phyloP scores from a whole-genome alignment of 2,113 vertebrate genomes.

The Bostrychus sinensis region DNA sequence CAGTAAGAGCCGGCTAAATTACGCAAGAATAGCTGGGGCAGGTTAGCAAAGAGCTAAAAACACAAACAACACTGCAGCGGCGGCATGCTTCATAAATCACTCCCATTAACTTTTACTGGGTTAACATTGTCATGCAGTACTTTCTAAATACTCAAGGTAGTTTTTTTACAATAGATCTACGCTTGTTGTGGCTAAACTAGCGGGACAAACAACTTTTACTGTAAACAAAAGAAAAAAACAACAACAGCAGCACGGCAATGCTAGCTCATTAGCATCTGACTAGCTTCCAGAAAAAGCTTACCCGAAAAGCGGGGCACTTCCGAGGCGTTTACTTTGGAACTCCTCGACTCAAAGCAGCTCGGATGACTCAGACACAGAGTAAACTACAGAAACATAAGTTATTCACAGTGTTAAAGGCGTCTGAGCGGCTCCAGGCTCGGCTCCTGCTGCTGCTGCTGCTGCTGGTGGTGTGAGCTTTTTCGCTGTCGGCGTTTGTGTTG shows the following conservation, averaged over 20 bases:
- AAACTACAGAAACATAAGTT: neutral
- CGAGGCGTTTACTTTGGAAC: neutral
- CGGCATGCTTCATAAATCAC: neutral
- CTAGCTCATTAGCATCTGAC: constrained; percentile 46
- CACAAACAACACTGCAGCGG: constrained; percentile 43
- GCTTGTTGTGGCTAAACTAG: rapidly evolving
- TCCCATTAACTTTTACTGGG: no score
- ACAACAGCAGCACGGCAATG: constrained; percentile 54
- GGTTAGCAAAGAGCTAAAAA: constrained; percentile 59
- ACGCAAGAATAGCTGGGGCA: constrained; percentile 31
- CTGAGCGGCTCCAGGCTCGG: neutral
- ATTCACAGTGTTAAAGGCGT: neutral
- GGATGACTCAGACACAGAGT: neutral
- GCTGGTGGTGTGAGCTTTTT: constrained; percentile 13
- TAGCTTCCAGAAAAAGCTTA: constrained; percentile 56
- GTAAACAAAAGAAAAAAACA: constrained; percentile 61
- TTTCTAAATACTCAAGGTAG: rapidly evolving
- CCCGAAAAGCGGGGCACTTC: constrained; percentile 39
- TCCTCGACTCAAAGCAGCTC: neutral
- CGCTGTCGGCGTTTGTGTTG: constrained; percentile 54
- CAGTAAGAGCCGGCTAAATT: constrained; percentile 25
- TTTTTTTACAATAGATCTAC: rapidly evolving
- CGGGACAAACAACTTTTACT: constrained; percentile 13
- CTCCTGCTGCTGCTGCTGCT: constrained; percentile 17
- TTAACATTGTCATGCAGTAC: neutral